A percentile compares a stretch with the other conserved stretches of the same genome.
Conservation (phyloP, 2,888 invertebrate genomes). For the Halictus quadricinctus region DNA sequence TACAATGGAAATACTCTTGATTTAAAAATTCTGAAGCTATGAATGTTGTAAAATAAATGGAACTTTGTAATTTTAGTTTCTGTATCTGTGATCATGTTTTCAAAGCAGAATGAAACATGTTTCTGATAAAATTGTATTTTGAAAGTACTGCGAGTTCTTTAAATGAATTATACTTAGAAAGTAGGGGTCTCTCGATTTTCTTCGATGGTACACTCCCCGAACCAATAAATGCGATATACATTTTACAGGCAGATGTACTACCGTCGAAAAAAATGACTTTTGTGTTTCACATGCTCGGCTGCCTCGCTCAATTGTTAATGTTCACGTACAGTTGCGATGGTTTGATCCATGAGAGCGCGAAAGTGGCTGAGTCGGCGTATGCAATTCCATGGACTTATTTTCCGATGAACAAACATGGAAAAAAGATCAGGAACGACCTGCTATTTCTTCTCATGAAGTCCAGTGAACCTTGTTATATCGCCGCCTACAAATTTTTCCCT, state of each 20-base stretch:
- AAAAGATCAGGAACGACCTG: background rate
- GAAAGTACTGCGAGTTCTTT: too few relatives aligned
- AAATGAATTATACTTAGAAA: too few relatives aligned
- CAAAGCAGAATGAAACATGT: too few relatives aligned
- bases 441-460: slow-evolving; percentile 14
- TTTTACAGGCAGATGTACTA: background rate
- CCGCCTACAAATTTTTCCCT: slow-evolving; percentile 54
- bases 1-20: too few relatives aligned
- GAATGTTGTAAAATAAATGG: too few relatives aligned
- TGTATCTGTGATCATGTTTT: too few relatives aligned
- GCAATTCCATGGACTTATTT: background rate
- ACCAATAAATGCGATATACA: background rate
- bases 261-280: slow-evolving; percentile 4
- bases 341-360: slow-evolving; percentile 3
- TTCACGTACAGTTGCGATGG: slow-evolving; percentile 28
- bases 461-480: slow-evolving; percentile 40
- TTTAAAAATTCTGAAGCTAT: too few relatives aligned
- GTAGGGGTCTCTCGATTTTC: too few relatives aligned
- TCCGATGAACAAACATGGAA: slow-evolving; percentile 12
- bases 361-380: background rate
- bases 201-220: background rate
- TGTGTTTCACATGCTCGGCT: background rate
- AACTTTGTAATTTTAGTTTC: too few relatives aligned
- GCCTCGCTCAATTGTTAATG: slow-evolving; percentile 6
- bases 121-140: too few relatives aligned